Percentiles rank a stretch among this genome's conserved stretches.
These are phyloP conservation scores for Phrynocephalus vlangalii DNA, from an alignment of 2,797 vertebrate species.

Conservation along the genomic window DNA sequence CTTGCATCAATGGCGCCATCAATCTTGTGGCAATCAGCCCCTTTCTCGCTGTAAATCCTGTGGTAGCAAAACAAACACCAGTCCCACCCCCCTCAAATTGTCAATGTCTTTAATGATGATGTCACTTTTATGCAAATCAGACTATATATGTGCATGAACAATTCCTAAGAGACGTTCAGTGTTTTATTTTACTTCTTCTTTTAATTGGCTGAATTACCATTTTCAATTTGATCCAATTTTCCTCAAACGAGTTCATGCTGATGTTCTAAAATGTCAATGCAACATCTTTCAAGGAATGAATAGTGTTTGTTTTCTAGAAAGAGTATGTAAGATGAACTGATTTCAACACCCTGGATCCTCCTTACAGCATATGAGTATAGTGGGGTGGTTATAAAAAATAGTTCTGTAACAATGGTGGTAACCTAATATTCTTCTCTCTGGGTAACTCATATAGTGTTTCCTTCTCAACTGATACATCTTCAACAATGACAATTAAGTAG, in stretches of 20 bases:
- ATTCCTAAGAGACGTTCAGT: background rate
- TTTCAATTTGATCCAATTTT: constrained; percentile 23
- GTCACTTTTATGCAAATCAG: constrained; percentile 15
- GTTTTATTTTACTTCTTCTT: constrained; percentile 11
- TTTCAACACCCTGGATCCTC: no score
- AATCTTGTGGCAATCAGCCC: constrained; percentile 27
- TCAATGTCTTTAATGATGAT: constrained; percentile 7
- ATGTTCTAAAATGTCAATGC: constrained; percentile 28
- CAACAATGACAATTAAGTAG: no score
- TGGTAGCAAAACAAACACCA: constrained; percentile 9
- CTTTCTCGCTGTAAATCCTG: background rate
- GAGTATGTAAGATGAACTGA: background rate
- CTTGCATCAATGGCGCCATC: background rate
- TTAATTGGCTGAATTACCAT: constrained; percentile 15
- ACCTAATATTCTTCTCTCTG: no score
- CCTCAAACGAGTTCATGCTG: constrained; percentile 2
- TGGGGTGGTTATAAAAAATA: background rate
- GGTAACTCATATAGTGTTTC: no score
- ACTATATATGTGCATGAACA: background rate
- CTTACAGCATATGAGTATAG: no score
- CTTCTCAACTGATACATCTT: no score
- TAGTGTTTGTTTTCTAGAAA: background rate
- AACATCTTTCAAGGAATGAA: constrained; percentile 11
- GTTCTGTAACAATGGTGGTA: no score
- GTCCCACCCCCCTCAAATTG: background rate